Evolutionary conservation across 2,888 invertebrate species (phyloP), one percentile per base, ranked within the genome.

Genomic region (Lordiphosa fenestrarum): DNA sequence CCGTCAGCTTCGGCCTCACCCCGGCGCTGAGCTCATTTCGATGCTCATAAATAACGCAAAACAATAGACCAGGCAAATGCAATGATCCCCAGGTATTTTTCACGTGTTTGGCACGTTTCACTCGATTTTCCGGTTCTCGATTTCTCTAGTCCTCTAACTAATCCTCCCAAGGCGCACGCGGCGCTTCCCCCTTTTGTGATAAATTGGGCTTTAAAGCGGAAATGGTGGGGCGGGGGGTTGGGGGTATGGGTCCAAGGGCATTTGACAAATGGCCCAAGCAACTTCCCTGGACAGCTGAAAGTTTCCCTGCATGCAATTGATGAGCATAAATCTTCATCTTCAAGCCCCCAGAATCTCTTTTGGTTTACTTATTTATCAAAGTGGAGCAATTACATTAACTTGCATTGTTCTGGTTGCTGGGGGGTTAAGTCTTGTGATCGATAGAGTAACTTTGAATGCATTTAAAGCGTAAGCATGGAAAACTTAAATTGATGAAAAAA

Each of bases 61-160:
- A 72, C 64, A 75, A 75, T 64, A 50, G 58, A 52, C 44, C 44
- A 44, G 44, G 53, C 44, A 35, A 57, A 59, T 60, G 49, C 66
- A 65, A 52, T 66, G 72, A 74, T 86, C 83, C 85, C 86, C 70
- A 76, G 85, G 87, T 76, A 87, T 86, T 87, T 87, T 85, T 84
- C 87, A 86, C 86, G 87, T 86, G 87, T 69, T 74, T 71, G 84
- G 68, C 87, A 86, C 87, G 86, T 85, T 86, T 87, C 73, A 53
- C 73, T 70, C 74, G 77, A 84, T 85, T 85, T 82, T 83, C 77
- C 83, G 80, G 70, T 72, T 82, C 76, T 69, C 80, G 63, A 75
- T 54, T 52, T 49, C 38, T 49, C 39, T 48, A 39, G 51, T 36
- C 48, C 59, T 41, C 15, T 48, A 13, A 21, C 53, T 15, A 39